Conservation (phyloP, 1,140 invertebrate genomes). For the Euwallacea similis region DNA sequence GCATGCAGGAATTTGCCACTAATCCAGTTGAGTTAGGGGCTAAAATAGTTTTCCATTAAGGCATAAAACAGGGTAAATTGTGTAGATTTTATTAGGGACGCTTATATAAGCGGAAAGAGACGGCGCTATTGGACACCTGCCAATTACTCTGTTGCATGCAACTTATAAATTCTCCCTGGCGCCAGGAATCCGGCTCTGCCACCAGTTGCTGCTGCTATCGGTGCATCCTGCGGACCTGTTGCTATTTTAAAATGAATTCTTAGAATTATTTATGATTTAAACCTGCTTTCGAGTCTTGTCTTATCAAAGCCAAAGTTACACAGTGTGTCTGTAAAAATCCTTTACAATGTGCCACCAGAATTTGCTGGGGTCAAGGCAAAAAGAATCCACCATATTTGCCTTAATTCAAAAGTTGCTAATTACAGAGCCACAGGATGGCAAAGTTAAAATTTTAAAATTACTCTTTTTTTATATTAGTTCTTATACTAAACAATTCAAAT, state of each 20-base stretch:
- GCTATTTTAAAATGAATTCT: slow-evolving; percentile 21
- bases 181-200: slow-evolving; percentile 48
- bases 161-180: slow-evolving; percentile 26
- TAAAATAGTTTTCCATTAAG: slow-evolving; percentile 1
- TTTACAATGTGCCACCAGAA: no score
- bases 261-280: slow-evolving; percentile 2
- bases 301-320: no score
- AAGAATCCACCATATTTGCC: no score
- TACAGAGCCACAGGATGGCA: no score
- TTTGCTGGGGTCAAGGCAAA: no score
- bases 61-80: slow-evolving; percentile 1
- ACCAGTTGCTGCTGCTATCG: slow-evolving; percentile 46
- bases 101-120: background rate
- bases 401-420: no score
- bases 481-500: no score
- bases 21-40: background rate
- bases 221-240: slow-evolving; percentile 41
- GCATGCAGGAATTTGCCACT: background rate
- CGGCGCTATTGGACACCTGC: slow-evolving; percentile 48
- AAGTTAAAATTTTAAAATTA: no score
- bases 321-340: no score
- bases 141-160: slow-evolving; percentile 52
- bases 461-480: no score
- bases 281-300: no score
- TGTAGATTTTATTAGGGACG: background rate